Percentiles rank a stretch among this genome's conserved stretches.
These are phyloP conservation scores for Wiebesia pumilae DNA, from an alignment of 1,140 invertebrate genomes.

Conservation along the genomic window DNA sequence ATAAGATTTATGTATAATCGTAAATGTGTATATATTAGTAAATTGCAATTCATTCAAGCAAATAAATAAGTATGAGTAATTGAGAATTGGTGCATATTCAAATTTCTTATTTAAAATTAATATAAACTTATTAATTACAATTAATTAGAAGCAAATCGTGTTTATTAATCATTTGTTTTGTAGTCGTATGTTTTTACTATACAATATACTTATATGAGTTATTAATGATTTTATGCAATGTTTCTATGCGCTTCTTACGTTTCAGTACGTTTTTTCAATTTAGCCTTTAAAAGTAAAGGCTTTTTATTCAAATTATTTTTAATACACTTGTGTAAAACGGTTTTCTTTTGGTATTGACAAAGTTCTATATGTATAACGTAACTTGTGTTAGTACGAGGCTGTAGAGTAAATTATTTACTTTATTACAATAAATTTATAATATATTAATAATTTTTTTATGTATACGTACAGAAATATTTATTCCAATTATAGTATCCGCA, in stretches of 20 bases:
- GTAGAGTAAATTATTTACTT: neutral
- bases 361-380: slow-evolving; percentile 16
- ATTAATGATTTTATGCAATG: neutral
- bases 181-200: neutral
- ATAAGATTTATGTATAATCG: too few relatives aligned
- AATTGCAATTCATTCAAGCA: too few relatives aligned
- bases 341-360: slow-evolving; percentile 2
- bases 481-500: slow-evolving; percentile 26
- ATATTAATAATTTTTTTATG: neutral
- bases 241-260: neutral
- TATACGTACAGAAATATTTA: slow-evolving; percentile 37
- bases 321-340: neutral
- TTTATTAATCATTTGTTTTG: neutral
- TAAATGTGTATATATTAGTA: too few relatives aligned
- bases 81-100: too few relatives aligned
- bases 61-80: too few relatives aligned
- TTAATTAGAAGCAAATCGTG: neutral
- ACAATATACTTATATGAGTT: neutral
- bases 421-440: neutral
- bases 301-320: neutral
- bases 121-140: too few relatives aligned
- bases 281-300: neutral
- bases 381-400: slow-evolving; percentile 25
- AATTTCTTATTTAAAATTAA: too few relatives aligned
- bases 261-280: neutral